phyloP scores from a whole-genome alignment of 2,888 invertebrate species.

The Cephus pulcher region DNA sequence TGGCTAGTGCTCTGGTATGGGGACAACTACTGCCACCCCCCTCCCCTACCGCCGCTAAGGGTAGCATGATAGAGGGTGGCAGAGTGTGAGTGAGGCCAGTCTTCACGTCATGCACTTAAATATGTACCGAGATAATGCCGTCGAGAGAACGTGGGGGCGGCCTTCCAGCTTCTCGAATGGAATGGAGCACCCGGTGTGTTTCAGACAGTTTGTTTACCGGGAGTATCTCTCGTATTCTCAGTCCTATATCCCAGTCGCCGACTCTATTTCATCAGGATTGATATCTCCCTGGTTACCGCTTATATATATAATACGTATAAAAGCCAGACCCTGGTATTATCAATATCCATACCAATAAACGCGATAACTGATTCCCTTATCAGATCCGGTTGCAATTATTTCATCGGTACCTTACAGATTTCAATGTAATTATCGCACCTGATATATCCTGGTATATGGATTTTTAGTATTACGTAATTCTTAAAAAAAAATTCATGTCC shows the following conservation, averaged over 20 bases:
- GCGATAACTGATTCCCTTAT: neutral
- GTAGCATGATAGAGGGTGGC: conserved; percentile 24
- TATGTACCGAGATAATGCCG: conserved; percentile 63
- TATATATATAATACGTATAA: neutral
- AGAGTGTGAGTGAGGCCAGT: conserved; percentile 37
- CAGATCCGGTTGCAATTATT: neutral
- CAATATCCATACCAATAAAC: neutral
- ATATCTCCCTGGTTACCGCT: conserved; percentile 23
- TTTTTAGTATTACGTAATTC: neutral
- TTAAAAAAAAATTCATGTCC: neutral
- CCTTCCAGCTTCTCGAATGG: conserved; percentile 49
- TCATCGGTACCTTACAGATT: neutral
- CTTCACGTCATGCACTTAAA: conserved; percentile 63
- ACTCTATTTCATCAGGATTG: neutral
- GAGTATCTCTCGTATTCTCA: conserved; percentile 11
- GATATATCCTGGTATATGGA: neutral
- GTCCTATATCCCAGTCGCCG: neutral
- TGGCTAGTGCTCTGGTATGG: neutral
- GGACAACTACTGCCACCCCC: neutral
- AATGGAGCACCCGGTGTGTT: conserved; percentile 58
- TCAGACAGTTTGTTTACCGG: conserved; percentile 64
- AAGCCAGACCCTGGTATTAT: neutral
- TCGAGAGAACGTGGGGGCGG: conserved; percentile 48
- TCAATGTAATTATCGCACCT: neutral
- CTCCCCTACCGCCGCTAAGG: neutral